Evolutionary conservation across 2,113 vertebrate genomes (phyloP).

Genomic region (Thamnophis sirtalis): DNA sequence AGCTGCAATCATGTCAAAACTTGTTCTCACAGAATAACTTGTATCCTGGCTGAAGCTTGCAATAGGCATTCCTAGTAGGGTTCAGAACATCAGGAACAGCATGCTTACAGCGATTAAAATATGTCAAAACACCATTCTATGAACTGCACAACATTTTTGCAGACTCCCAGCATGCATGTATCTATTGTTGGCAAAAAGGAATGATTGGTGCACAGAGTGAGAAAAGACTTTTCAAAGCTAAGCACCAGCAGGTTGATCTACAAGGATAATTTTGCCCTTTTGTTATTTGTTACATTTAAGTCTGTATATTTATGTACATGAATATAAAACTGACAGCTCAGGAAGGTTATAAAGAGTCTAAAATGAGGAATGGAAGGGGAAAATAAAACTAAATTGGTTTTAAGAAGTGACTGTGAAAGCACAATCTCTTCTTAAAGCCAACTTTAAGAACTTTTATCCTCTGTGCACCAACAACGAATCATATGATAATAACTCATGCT

Average conservation of each 20-base stretch:
- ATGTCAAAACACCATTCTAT: not conserved
- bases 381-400: constrained; percentile 54
- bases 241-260: constrained; percentile 1
- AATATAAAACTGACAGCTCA: constrained; percentile 51
- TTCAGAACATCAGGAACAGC: not conserved
- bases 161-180: not conserved
- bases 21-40: not conserved
- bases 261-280: constrained; percentile 26
- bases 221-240: not conserved
- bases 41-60: not conserved
- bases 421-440: too few relatives aligned
- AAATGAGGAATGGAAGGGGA: constrained; percentile 50
- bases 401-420: constrained; percentile 55
- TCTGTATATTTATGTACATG: constrained; percentile 18
- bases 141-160: not conserved
- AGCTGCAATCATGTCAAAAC: not conserved
- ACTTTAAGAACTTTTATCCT: too few relatives aligned
- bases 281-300: constrained; percentile 31
- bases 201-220: not conserved
- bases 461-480: constrained; percentile 38
- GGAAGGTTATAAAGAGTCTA: constrained; percentile 60
- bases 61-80: not conserved
- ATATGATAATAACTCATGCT: constrained; percentile 60
- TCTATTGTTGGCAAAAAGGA: constrained; percentile 2
- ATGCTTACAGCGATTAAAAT: not conserved